Percentiles rank a stretch among this genome's conserved stretches.
Conservation (phyloP, 2,888 invertebrate species). For the Cephus rjabovi region DNA sequence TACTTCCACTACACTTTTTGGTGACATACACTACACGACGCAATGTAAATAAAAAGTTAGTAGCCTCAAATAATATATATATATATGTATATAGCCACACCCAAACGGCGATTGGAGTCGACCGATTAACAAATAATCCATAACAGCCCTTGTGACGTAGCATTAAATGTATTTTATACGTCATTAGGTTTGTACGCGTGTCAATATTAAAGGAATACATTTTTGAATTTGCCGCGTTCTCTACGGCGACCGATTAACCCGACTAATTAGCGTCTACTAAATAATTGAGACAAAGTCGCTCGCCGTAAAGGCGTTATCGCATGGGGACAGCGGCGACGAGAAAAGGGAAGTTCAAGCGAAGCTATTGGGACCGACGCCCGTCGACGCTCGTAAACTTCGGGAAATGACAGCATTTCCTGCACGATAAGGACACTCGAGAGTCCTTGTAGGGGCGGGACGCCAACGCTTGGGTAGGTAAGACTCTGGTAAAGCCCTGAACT, state of each 20-base stretch:
- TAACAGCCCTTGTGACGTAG: background rate
- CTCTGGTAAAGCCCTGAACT: background rate
- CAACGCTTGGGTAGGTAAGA: constrained; percentile 15
- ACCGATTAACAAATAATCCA: background rate
- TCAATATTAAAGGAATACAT: background rate
- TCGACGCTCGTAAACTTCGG: background rate
- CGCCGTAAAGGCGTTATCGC: background rate
- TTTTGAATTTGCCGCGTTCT: background rate
- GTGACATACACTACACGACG: background rate
- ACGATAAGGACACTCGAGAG: background rate
- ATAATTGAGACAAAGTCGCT: background rate
- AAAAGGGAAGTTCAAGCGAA: background rate
- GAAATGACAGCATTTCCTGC: background rate
- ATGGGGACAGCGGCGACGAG: background rate
- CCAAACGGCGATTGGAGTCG: background rate
- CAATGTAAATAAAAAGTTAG: background rate
- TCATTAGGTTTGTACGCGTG: background rate
- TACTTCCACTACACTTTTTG: background rate
- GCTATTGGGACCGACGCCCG: background rate
- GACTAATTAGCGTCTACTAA: background rate
- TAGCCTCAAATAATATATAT: background rate
- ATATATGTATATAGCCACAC: background rate
- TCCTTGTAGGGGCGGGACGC: constrained; percentile 11
- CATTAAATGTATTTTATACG: background rate
- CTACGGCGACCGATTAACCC: background rate